Evolutionary conservation across 2,113 vertebrate genomes (phyloP).

Genomic region (Neomonachus schauinslandi): DNA sequence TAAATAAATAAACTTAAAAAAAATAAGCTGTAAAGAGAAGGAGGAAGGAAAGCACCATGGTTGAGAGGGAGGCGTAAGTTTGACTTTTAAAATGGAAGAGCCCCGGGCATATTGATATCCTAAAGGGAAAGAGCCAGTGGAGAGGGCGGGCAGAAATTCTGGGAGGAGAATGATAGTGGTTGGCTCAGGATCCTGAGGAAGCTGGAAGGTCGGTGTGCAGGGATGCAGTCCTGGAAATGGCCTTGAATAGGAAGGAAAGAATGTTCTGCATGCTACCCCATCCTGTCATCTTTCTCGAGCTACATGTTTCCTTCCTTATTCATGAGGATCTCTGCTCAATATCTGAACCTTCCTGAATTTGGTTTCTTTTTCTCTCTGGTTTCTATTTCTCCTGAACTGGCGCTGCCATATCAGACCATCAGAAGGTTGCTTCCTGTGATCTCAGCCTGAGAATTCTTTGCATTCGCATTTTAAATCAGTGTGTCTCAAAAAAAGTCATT

Average conservation of each 20-base stretch:
- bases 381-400: background rate
- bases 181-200: background rate
- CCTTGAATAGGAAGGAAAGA: constrained; percentile 46
- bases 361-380: background rate
- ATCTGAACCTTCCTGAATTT: background rate
- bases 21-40: background rate
- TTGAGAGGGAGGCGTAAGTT: background rate
- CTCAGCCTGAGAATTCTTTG: constrained; percentile 20
- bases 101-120: background rate
- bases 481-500: constrained; percentile 29
- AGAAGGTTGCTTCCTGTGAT: background rate
- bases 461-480: constrained; percentile 9
- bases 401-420: background rate
- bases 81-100: background rate
- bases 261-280: background rate
- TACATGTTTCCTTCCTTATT: constrained; percentile 32
- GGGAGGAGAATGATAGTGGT: background rate
- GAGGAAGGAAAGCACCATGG: background rate
- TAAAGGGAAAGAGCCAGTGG: background rate
- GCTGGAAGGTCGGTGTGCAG: background rate
- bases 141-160: background rate
- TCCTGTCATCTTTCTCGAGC: background rate
- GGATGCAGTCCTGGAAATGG: background rate
- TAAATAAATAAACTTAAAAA: background rate
- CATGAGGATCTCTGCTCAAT: background rate